Evolutionary conservation across 2,113 vertebrate species (phyloP), one percentile per base, ranked within the genome.

Genomic region (Pseudonaja textilis): DNA sequence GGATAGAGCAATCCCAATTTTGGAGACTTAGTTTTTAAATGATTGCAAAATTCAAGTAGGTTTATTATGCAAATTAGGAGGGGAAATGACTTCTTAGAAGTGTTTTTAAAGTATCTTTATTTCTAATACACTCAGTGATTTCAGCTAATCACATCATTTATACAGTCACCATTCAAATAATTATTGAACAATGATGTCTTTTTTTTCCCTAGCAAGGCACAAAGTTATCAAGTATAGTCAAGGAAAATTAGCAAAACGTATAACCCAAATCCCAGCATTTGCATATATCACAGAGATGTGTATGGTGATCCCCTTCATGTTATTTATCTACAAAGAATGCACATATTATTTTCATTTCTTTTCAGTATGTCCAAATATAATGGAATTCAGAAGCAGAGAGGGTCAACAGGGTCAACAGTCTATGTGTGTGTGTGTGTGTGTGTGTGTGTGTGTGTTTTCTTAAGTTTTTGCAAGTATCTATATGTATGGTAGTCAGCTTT

Each of bases 171-270:
- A 94, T 61, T 91, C 93, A 96, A 96, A 95, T 95, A 95, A 94
- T 94, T 94, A 92, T 96, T 93, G 91, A 94, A 95, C 23, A 96
- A 96, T 93, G 54, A 91, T 95, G 91, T 94, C 95, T 95, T 94
- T 61, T 39, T 85, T 89, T 22, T 45, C 45, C 93, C 93, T 94
- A 96, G 93, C 94, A 94, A 0, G 26, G 95, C 95, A 95, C 93
- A 97, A 96, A 96, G 95, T 96, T 95, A 96, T 94, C 95, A 95
- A 95, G 93, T 94, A 95, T 93, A 95, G 96, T 96, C 96, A 94
- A 3, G 94, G 92, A 94, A 95, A 95, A 95, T 92, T 96, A 95
- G 91, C 95, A 87, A 93, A 93, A 90, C 93, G 47, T 29, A 92
- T 87, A 89, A 94, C 92, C 92, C 94, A 94, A 95, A 87, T 56